A percentile compares a stretch with the other conserved stretches of the same genome.
phyloP scores from a whole-genome alignment of 2,797 vertebrate species.

The Chanos chanos region DNA sequence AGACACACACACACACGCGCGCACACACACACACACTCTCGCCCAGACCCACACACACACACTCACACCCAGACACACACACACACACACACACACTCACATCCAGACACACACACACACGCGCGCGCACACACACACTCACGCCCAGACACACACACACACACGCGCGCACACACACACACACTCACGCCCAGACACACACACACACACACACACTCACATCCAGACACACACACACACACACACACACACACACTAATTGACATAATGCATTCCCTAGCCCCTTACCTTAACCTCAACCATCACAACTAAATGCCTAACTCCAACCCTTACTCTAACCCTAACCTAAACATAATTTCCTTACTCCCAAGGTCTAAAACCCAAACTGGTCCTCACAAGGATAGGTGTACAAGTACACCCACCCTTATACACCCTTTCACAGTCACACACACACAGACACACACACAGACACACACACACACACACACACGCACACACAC shows the following conservation, averaged over 20 bases:
- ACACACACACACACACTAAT: too few species aligned
- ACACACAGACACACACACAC: not conserved
- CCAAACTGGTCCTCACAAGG: too few species aligned
- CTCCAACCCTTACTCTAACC: too few species aligned
- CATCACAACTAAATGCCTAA: too few species aligned
- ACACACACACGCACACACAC: not conserved
- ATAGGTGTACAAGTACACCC: not conserved
- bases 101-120: slow-evolving; percentile 5
- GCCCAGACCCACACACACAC: slow-evolving; percentile 47
- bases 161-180: slow-evolving; percentile 37
- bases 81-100: slow-evolving; percentile 41
- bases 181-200: slow-evolving; percentile 16
- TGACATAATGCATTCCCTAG: too few species aligned
- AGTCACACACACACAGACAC: not conserved
- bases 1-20: slow-evolving; percentile 47
- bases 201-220: too few species aligned
- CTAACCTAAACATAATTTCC: too few species aligned
- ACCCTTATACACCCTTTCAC: too few species aligned
- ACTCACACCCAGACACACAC: slow-evolving; percentile 21
- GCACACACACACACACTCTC: slow-evolving; percentile 14
- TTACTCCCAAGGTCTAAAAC: too few species aligned
- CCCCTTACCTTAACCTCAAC: too few species aligned
- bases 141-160: too few species aligned
- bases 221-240: too few species aligned
- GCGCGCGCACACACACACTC: slow-evolving; percentile 47